A percentile compares a stretch with the other conserved stretches of the same genome.
These are phyloP conservation scores for Syngnathoides biaculeatus DNA, from an alignment of 2,113 vertebrate genomes.

Conservation along the genomic window DNA sequence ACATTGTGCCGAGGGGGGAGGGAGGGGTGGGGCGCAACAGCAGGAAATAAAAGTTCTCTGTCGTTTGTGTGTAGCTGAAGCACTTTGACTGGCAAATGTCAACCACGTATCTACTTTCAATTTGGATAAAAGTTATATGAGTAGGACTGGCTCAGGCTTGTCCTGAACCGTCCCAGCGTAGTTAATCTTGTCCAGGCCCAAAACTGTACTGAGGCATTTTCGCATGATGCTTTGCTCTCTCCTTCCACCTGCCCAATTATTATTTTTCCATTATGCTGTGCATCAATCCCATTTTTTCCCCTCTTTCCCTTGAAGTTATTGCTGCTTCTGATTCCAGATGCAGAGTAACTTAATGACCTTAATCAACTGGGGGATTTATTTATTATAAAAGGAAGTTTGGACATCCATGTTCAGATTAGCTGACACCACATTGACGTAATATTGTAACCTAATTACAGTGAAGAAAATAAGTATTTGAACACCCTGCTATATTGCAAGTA, in stretches of 20 bases:
- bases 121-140: neutral
- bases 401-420: no score
- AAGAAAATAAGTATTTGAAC: no score
- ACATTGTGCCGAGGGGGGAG: neutral
- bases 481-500: no score
- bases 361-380: no score
- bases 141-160: neutral
- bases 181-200: neutral
- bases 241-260: neutral
- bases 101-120: neutral
- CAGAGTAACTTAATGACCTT: neutral
- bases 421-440: no score
- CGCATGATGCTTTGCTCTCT: neutral
- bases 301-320: neutral
- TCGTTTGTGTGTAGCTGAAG: slow-evolving; percentile 44
- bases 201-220: neutral
- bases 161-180: neutral
- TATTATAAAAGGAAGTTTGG: no score
- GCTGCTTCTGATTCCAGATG: neutral
- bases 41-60: slow-evolving; percentile 42
- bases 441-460: no score
- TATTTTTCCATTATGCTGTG: neutral
- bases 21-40: slow-evolving; percentile 15
- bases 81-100: slow-evolving; percentile 71
- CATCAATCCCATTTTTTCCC: no score